Evolutionary conservation across 1,140 invertebrate species (phyloP).

Genomic region (Ruditapes philippinarum): DNA sequence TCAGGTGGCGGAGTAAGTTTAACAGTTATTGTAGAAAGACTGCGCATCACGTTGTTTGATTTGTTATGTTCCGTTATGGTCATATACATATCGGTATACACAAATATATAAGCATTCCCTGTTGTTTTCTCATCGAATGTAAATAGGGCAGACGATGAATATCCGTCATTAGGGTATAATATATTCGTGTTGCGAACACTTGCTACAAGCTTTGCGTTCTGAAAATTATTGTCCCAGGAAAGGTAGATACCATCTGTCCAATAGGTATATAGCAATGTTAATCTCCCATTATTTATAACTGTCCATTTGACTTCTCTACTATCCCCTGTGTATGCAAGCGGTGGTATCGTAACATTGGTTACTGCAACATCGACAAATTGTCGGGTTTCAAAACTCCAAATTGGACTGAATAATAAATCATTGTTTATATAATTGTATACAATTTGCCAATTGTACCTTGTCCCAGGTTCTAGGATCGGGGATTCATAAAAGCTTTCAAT

Average conservation of each 20-base stretch:
- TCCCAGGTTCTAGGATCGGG: neutral
- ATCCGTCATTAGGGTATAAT: neutral
- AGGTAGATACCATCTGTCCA: conserved; percentile 18
- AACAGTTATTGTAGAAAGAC: neutral
- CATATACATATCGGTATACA: neutral
- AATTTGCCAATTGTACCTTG: conserved; percentile 10
- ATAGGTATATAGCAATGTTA: neutral
- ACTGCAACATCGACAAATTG: neutral
- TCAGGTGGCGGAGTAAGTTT: conserved; percentile 23
- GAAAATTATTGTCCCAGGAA: neutral
- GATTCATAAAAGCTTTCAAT: neutral
- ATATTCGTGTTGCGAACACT: neutral
- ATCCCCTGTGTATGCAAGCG: neutral
- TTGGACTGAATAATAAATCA: neutral
- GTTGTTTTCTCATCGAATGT: neutral
- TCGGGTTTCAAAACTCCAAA: conserved; percentile 29
- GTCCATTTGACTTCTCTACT: conserved; percentile 6
- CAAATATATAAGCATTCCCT: conserved; percentile 29
- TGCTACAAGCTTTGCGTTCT: neutral
- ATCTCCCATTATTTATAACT: neutral
- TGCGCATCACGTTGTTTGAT: neutral
- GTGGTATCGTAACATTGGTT: neutral
- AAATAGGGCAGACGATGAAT: conserved; percentile 6
- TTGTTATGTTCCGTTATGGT: neutral
- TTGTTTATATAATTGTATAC: neutral